A percentile compares a stretch with the other conserved stretches of the same genome.
phyloP scores from a whole-genome alignment of 1,140 invertebrate genomes.

The Anagrus nilaparvatae region DNA sequence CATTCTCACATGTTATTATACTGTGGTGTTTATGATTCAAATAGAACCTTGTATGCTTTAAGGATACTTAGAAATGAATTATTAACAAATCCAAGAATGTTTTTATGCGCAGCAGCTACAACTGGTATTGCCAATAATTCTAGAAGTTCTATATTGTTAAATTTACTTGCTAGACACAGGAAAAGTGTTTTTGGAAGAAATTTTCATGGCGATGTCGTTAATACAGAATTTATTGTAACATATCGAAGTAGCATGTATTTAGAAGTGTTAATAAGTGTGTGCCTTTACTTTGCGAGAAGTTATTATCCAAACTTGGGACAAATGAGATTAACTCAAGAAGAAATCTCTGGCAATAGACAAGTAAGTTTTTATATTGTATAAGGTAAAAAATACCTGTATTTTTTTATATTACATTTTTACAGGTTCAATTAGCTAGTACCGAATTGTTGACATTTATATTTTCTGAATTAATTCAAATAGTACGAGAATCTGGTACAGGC shows the following conservation, averaged over 20 bases:
- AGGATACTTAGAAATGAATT: conserved; percentile 66
- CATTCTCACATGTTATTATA: conserved; percentile 80
- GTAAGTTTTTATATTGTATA: conserved; percentile 20
- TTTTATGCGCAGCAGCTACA: conserved; percentile 61
- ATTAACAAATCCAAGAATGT: conserved; percentile 59
- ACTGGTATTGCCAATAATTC: conserved; percentile 51
- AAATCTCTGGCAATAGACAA: conserved; percentile 66
- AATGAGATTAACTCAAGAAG: conserved; percentile 59
- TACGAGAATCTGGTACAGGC: conserved; percentile 71
- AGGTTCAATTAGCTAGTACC: conserved; percentile 66
- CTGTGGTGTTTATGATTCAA: conserved; percentile 69
- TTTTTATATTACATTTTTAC: not conserved
- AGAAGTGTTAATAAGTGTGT: conserved; percentile 68
- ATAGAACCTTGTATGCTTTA: conserved; percentile 67
- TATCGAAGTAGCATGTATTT: conserved; percentile 74
- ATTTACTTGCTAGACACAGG: conserved; percentile 63
- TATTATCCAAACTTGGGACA: conserved; percentile 65
- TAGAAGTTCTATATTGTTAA: conserved; percentile 47
- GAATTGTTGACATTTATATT: conserved; percentile 71
- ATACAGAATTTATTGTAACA: conserved; percentile 48
- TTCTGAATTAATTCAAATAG: conserved; percentile 67
- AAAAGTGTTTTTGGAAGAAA: conserved; percentile 73
- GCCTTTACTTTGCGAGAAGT: conserved; percentile 70
- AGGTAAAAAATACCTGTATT: not conserved
- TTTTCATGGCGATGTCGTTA: conserved; percentile 60